Evolutionary conservation across 1,140 invertebrate species (phyloP), one percentile per base, ranked within the genome.

Genomic region (Psix sp.): DNA sequence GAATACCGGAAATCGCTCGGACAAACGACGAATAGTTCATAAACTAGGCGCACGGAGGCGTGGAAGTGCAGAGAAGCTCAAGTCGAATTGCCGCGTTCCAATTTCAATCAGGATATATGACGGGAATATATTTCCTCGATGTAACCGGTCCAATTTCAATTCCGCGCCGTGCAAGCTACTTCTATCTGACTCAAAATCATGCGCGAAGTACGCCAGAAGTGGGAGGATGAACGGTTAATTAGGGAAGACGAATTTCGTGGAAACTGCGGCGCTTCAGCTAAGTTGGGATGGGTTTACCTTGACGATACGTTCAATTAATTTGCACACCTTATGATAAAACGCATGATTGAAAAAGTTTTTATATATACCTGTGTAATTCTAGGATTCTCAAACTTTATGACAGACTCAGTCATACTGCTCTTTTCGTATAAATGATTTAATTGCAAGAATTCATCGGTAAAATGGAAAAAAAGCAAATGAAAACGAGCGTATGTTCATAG

Each of bases 101-200:
- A 75, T 77, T 77, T 72, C 72, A 77, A 77, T 77, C 76, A 68
- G 57, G 46, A 70, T 63, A 54, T 75, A 72, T 72, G 62, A 75
- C 51, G 66, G 62, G 46, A 62, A 76, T 76, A 77, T 75, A 77
- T 77, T 76, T 68, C 62, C 67, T 62, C 38, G 70, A 75, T 65
- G 72, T 77, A 75, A 68, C 63, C 52, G 46, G 67, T 65, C 48
- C 66, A 59, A 77, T 75, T 75, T 46, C 63, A 70, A 57, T 77
- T 65, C 40, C 42, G 16, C 38, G 20, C 67, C 40, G 62, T 71
- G 56, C 24, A 17, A 42, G 52, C 40, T 38, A 20, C 38, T 33
- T 17, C 6, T 56, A 49, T 52, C 48, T 63, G 60, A 33, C 0
- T 46, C 13, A 15, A 57, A 56, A 45, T 52, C 21, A 40, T 59